Evolutionary conservation across 2,797 vertebrate genomes (phyloP).

Genomic region (Chiroxiphia lanceolata): DNA sequence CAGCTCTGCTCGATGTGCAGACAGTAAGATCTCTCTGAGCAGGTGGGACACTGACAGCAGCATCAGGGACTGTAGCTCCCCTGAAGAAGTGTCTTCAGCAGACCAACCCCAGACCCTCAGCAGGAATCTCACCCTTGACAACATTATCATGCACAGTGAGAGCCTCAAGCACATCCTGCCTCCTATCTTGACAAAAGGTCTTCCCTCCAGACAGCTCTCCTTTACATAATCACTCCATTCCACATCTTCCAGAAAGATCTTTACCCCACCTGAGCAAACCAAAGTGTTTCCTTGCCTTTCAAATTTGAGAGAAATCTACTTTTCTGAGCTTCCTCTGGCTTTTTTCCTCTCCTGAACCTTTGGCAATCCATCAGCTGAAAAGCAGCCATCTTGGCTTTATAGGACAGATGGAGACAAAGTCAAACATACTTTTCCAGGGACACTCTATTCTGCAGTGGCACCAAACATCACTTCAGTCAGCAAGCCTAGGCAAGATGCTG

Average conservation of each 20-base stretch:
- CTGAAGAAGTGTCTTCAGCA: neutral
- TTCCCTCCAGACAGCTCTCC: neutral
- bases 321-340: neutral
- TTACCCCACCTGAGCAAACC: neutral
- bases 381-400: neutral
- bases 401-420: neutral
- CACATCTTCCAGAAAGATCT: neutral
- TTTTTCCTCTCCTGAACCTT: neutral
- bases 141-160: rapidly evolving
- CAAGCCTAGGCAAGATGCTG: neutral
- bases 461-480: neutral
- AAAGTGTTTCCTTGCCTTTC: neutral
- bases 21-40: neutral
- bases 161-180: neutral
- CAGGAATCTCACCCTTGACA: neutral
- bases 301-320: neutral
- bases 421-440: neutral
- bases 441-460: neutral
- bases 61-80: neutral
- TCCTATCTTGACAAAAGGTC: neutral
- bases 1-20: neutral
- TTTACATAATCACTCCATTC: neutral
- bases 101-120: neutral
- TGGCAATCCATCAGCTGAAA: neutral
- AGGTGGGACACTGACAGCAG: neutral